Base-by-base conservation (phyloP, 2,888 invertebrate species). In the Brachyptera risi region DNA sequence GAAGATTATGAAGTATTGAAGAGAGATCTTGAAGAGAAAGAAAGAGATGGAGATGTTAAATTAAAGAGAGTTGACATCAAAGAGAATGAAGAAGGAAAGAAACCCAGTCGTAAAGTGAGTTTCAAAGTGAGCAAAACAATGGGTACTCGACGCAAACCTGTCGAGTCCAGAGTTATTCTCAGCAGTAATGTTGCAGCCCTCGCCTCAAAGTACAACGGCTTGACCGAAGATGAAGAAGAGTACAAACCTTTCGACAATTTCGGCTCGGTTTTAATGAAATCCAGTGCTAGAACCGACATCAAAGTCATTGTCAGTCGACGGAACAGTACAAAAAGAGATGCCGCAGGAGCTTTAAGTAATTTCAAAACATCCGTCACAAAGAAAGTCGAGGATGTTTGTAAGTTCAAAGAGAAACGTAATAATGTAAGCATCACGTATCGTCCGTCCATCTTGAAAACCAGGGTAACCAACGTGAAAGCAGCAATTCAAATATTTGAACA, bases 151-250 rank as follows among this genome's bases (percentile, higher is more conserved):
- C 75, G 79, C 60, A 76, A 77, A 3, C 77, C 77, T 24, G 21
- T 17, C 5, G 40, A 58, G 17, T 66, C 65, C 11, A 67, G 76
- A 35, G 73, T 73, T 31, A 72, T 77, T 9, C 74, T 77, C 13
- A 77, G 79, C 63, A 84, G 76, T 68, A 81, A 82, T 72, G 88
- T 88, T 35, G 83, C 86, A 50, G 83, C 84, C 71, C 72, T 88
- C 61, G 84, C 87, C 1, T 82, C 83, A 65, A 86, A 86, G 70
- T 88, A 86, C 69, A 87, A 88, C 70, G 82, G 84, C 71, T 76
- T 86, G 69, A 79, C 83, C 64, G 75, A 71, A 57, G 79, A 80
- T 66, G 75, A 77, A 66, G n/a, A n/a, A n/a, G n/a, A n/a, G n/a
- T n/a, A n/a, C n/a, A n/a, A n/a, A n/a, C n/a, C n/a, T n/a, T n/a